Percentiles rank a stretch among this genome's conserved stretches.
phyloP scores from a whole-genome alignment of 2,888 invertebrate genomes.

The Allophyes oxyacanthae region DNA sequence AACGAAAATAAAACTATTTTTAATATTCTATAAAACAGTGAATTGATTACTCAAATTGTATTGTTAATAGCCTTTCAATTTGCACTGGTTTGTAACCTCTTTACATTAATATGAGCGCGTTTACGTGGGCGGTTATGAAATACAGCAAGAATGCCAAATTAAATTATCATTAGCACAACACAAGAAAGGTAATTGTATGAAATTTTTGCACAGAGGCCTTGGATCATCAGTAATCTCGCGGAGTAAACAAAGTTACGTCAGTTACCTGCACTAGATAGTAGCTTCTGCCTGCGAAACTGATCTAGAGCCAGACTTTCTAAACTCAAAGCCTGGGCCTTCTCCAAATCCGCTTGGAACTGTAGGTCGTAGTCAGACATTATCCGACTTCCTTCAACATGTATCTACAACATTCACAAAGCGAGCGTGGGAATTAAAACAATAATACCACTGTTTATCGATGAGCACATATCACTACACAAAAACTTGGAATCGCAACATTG shows the following conservation, averaged over 20 bases:
- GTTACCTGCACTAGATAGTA: conserved; percentile 84
- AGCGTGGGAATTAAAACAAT: conserved; percentile 76
- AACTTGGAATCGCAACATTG: conserved; percentile 61
- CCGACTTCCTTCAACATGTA: conserved; percentile 66
- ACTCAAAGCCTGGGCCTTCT: conserved; percentile 96
- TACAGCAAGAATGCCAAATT: conserved; percentile 41
- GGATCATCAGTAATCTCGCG: conserved; percentile 63
- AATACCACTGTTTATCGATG: conserved; percentile 66
- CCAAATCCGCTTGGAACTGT: conserved; percentile 95
- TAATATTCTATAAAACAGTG: neutral
- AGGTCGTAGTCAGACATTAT: conserved; percentile 92
- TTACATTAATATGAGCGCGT: conserved; percentile 7
- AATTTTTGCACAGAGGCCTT: conserved; percentile 46
- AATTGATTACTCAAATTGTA: neutral
- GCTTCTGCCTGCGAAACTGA: conserved; percentile 93
- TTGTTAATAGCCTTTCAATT: conserved; percentile 3
- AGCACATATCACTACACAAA: conserved; percentile 65
- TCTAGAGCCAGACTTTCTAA: conserved; percentile 95
- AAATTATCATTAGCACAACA: conserved; percentile 37
- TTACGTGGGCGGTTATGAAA: conserved; percentile 45
- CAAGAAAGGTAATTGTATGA: conserved; percentile 29
- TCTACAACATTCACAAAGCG: conserved; percentile 72
- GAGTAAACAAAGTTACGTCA: conserved; percentile 81
- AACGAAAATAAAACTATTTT: neutral
- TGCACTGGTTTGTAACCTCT: conserved; percentile 20